Percentiles rank a stretch among this genome's conserved stretches.
Conservation (phyloP, 2,888 invertebrate genomes). For the Invenusta paracnida region DNA sequence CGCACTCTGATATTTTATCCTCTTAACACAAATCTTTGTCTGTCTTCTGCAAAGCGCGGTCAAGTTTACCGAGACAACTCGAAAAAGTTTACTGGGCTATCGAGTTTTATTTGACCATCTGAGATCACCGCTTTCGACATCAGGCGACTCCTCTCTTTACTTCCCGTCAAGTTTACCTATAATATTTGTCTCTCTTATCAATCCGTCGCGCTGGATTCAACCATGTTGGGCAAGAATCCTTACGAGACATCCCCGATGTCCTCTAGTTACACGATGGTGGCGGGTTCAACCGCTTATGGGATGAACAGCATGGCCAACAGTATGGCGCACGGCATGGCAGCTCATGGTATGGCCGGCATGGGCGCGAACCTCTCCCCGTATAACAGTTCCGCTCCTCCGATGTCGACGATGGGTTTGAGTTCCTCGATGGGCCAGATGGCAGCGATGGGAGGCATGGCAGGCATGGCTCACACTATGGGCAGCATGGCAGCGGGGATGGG, state of each 20-base stretch:
- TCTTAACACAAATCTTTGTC: not conserved
- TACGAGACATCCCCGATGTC: conserved; percentile 33
- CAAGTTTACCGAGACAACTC: conserved; percentile 13
- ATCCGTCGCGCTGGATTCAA: not conserved
- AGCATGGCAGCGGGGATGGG: not conserved
- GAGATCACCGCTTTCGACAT: not conserved
- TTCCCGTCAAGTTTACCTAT: too few species aligned
- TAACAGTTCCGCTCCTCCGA: not conserved
- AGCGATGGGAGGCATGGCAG: not conserved
- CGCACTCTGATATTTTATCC: not conserved
- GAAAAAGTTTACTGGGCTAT: not conserved
- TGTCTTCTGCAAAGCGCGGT: not conserved
- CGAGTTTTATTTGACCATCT: conserved; percentile 18
- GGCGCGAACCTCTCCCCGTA: conserved; percentile 1
- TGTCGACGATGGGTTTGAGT: not conserved
- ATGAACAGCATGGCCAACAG: conserved; percentile 13
- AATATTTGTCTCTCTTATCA: too few species aligned
- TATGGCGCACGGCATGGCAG: conserved; percentile 12
- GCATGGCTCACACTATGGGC: conserved; percentile 10
- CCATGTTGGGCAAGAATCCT: conserved; percentile 39
- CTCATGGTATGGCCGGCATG: conserved; percentile 15
- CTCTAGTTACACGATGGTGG: not conserved
- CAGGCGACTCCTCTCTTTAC: too few species aligned
- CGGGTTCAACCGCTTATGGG: not conserved
- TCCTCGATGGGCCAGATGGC: conserved; percentile 16